phyloP scores from a whole-genome alignment of 2,888 invertebrate genomes.

The Andrena dorsata region DNA sequence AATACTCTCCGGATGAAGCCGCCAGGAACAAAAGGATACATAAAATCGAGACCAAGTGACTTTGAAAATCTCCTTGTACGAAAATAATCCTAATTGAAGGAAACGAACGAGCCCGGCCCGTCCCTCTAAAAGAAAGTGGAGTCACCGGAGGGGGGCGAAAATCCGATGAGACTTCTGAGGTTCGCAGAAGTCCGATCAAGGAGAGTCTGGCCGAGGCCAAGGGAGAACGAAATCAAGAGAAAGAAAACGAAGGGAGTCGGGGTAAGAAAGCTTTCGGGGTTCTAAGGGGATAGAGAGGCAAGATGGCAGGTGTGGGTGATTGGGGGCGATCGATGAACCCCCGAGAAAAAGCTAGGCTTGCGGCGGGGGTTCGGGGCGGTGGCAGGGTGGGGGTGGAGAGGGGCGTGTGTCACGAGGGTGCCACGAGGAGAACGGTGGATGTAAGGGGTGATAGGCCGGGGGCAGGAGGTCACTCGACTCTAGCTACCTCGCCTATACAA shows the following conservation, averaged over 20 bases:
- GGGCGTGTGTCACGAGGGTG: conserved; percentile 63
- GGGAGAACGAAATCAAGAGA: conserved; percentile 25
- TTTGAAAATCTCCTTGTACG: background rate
- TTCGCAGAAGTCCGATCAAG: background rate
- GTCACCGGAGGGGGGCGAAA: background rate
- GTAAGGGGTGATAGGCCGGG: conserved; percentile 72
- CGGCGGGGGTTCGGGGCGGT: conserved; percentile 57
- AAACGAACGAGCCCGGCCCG: background rate
- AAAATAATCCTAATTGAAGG: background rate
- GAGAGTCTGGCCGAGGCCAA: background rate
- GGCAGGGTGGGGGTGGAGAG: conserved; percentile 47
- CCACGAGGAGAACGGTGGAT: conserved; percentile 66
- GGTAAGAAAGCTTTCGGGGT: conserved; percentile 71
- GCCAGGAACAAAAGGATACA: background rate
- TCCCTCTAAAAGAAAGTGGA: background rate
- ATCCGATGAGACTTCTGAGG: conserved; percentile 6
- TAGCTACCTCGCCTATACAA: conserved; percentile 71
- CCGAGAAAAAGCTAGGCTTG: conserved; percentile 77
- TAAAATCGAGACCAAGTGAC: background rate
- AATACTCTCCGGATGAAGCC: background rate
- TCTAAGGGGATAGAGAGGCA: conserved; percentile 76
- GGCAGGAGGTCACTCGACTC: conserved; percentile 79
- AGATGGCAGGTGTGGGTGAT: conserved; percentile 81
- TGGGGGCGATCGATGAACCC: conserved; percentile 84
- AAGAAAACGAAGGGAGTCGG: conserved; percentile 26